Percentiles rank a stretch among this genome's conserved stretches.
These are phyloP conservation scores for Malurus alboscapulatus DNA, from an alignment of 2,113 vertebrate species.

Conservation along the genomic window DNA sequence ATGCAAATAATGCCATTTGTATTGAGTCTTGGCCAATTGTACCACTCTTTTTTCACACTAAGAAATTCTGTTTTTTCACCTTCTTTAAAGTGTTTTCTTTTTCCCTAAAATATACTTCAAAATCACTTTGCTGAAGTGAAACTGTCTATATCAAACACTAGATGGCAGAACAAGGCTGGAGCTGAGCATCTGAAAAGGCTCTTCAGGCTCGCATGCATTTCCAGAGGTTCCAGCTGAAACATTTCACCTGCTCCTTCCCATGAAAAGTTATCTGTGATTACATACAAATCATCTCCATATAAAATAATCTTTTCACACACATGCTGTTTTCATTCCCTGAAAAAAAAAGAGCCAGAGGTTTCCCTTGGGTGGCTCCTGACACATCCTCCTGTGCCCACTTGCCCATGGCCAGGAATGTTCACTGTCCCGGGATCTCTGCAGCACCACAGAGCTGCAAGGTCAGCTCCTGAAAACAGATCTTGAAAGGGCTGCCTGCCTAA, in stretches of 20 bases:
- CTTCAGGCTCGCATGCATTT: accelerated
- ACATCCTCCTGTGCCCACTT: too few relatives aligned
- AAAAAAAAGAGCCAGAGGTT: neutral
- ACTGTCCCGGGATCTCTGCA: accelerated
- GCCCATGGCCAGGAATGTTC: accelerated
- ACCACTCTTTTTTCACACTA: neutral
- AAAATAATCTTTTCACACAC: too few relatives aligned
- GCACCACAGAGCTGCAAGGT: too few relatives aligned
- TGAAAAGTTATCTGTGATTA: neutral
- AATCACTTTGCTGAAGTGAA: neutral
- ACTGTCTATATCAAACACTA: constrained; percentile 13
- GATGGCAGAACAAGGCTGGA: constrained; percentile 70
- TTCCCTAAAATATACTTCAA: accelerated
- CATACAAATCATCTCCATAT: neutral
- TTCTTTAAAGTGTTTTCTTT: neutral
- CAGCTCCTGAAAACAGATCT: neutral
- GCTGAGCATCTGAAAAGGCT: neutral
- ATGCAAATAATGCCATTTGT: neutral
- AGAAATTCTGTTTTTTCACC: neutral
- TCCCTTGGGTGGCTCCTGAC: neutral
- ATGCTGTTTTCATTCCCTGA: neutral
- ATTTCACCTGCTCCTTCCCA: neutral
- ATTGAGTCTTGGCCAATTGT: neutral
- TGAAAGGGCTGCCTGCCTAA: neutral
- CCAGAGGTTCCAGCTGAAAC: neutral